These are phyloP conservation scores for Dasypus novemcinctus DNA, from an alignment of 2,113 vertebrate species.

Conservation along the genomic window DNA sequence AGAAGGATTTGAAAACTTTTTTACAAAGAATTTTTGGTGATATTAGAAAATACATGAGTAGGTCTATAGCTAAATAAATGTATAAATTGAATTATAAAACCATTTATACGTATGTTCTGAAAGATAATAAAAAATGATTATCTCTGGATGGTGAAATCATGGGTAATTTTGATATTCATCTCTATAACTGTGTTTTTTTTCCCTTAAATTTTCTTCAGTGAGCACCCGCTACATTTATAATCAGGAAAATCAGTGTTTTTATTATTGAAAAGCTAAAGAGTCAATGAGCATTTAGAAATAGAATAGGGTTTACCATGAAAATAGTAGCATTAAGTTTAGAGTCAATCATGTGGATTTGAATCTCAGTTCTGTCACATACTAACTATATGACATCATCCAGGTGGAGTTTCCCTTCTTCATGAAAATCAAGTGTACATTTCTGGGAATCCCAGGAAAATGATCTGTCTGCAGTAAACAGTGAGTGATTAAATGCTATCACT, in stretches of 20 bases:
- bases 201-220: background rate
- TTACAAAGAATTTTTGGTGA: background rate
- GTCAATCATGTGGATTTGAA: background rate
- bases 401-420: background rate
- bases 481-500: background rate
- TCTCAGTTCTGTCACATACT: background rate
- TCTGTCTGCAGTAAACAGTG: background rate
- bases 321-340: background rate
- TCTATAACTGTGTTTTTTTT: background rate
- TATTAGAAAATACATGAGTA: background rate
- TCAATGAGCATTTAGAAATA: background rate
- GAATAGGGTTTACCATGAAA: background rate
- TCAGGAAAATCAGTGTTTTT: constrained; percentile 18
- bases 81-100: background rate
- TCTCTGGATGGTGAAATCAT: background rate
- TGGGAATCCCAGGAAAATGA: background rate
- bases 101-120: background rate
- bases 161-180: background rate
- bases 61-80: background rate
- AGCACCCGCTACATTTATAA: background rate
- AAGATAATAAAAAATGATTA: background rate
- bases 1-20: background rate
- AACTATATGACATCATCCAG: background rate
- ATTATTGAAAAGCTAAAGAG: background rate
- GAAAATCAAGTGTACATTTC: background rate